phyloP scores from a whole-genome alignment of 2,797 vertebrate species.

The Parambassis ranga region DNA sequence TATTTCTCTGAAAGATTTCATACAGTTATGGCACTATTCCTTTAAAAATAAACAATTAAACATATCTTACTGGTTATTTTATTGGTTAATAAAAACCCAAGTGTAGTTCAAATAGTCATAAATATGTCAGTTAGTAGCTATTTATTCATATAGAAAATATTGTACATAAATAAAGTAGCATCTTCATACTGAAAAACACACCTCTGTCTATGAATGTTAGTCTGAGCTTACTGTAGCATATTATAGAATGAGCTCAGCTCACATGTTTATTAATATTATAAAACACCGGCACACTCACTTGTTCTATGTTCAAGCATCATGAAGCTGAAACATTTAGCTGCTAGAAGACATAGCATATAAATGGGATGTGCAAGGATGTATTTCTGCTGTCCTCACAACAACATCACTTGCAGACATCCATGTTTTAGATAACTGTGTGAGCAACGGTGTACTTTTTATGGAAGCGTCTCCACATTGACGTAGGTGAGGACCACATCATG shows the following conservation, averaged over 20 bases:
- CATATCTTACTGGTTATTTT: conserved; percentile 3
- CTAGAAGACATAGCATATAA: neutral
- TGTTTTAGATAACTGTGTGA: neutral
- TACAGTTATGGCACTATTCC: neutral
- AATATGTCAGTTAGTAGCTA: conserved; percentile 13
- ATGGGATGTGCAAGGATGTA: neutral
- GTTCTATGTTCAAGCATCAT: neutral
- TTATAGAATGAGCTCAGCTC: conserved; percentile 30
- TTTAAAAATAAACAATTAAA: conserved; percentile 21
- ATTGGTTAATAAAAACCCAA: conserved; percentile 8
- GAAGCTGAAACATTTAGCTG: neutral
- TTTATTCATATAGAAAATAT: conserved; percentile 12
- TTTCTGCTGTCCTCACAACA: neutral
- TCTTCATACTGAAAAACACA: neutral
- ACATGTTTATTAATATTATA: conserved; percentile 4
- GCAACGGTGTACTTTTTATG: conserved; percentile 44
- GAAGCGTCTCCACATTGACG: conserved; percentile 75
- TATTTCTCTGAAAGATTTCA: conserved; percentile 12
- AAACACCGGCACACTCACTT: neutral
- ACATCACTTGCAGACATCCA: neutral
- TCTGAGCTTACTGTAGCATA: neutral
- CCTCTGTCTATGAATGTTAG: neutral
- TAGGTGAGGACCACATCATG: conserved; percentile 86
- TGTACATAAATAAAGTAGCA: conserved; percentile 23
- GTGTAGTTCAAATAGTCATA: neutral